Base-by-base conservation (phyloP, 1,140 invertebrate species). In the Drosophila truncata region DNA sequence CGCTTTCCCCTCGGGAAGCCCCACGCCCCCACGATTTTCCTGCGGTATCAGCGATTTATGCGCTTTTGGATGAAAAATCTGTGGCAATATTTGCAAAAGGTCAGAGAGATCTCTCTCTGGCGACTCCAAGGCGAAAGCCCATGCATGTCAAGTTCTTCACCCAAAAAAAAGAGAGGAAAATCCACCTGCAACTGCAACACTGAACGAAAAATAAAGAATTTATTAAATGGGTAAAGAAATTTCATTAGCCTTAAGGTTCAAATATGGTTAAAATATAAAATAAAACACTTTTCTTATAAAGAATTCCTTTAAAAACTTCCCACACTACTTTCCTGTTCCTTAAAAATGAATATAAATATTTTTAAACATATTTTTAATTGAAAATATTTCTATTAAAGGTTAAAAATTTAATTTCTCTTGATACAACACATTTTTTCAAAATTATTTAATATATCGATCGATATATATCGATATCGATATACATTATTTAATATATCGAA, bases 31-130 rank as follows among this genome's bases (percentile, higher is more conserved):
- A 31, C 67, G 77, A 65, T 76, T 83, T 87, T 77, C 63, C 54
- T 62, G 80, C 70, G 65, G 78, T 84, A 91, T 91, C 87, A 91
- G 87, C 87, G 87, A 91, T 91, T 91, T 91, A 91, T 91, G 88
- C 88, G 87, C 87, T 91, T 91, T 91, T 88, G 83, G 78, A 72
- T 78, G 85, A 85, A 88, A 88, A 88, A 82, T 90, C 85, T 88
- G 62, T 81, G 85, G 81, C 78, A 88, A 88, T 88, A 91, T 88
- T 88, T 88, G 82, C 67, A 14, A 23, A 69, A 35, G 66, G 67
- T 31, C 70, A 35, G 69, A 20, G 54, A 33, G 29, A 70, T 35
- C 49, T 64, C 59, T 67, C 62, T 66, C 20, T 37, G 52, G 33
- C 37, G 57, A 47, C 64, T 78, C 65, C 55, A 78, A 77, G 72